A percentile compares a stretch with the other conserved stretches of the same genome.
Conservation (phyloP, 2,113 vertebrate genomes). For the Hypanus sabinus region DNA sequence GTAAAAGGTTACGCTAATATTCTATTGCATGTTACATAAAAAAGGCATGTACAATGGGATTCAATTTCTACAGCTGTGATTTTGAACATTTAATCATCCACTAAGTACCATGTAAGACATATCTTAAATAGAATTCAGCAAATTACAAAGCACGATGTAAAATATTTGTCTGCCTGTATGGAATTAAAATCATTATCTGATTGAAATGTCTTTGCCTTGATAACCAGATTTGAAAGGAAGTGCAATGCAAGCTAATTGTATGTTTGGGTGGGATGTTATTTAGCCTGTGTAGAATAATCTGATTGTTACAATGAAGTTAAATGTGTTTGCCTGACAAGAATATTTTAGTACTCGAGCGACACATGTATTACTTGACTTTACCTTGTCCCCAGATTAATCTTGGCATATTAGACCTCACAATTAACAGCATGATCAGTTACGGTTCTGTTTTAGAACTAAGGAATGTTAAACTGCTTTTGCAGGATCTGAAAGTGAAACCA, state of each 20-base stretch:
- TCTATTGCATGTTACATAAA: no score
- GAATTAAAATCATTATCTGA: conserved; percentile 18
- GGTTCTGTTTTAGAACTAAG: not conserved
- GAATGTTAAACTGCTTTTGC: not conserved
- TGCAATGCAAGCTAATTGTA: not conserved
- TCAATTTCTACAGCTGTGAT: not conserved
- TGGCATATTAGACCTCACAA: conserved; percentile 11
- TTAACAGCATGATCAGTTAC: not conserved
- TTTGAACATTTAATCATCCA: not conserved
- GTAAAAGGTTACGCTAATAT: no score
- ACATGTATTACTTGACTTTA: conserved; percentile 20
- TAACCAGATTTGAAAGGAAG: conserved; percentile 1
- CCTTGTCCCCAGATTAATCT: conserved; percentile 15
- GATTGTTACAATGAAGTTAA: conserved; percentile 12
- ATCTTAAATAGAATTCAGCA: not conserved
- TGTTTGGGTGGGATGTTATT: not conserved
- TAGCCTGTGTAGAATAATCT: not conserved
- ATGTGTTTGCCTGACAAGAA: not conserved
- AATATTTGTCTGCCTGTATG: not conserved
- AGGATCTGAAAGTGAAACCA: not conserved
- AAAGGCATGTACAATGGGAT: no score
- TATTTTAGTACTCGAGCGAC: not conserved
- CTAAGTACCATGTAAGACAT: not conserved
- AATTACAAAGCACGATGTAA: not conserved
- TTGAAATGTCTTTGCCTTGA: conserved; percentile 1